Evolutionary conservation across 2,113 vertebrate genomes (phyloP), one percentile per base, ranked within the genome.

Genomic region (Saccopteryx leptura): DNA sequence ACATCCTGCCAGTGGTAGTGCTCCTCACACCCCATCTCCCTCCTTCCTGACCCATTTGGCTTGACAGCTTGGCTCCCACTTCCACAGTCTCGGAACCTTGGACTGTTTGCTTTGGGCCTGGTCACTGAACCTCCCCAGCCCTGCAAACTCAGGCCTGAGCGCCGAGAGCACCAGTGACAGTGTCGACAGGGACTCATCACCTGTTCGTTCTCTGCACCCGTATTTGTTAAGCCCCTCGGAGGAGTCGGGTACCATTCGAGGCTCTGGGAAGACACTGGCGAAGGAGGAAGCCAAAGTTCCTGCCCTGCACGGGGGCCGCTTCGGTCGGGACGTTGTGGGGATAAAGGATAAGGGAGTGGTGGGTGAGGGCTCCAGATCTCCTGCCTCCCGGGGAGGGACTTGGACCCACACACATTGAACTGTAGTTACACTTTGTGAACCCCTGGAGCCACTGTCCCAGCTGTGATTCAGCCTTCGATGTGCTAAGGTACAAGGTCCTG

Each of bases 11-110:
- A 31, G 85, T 19, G 50, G 50, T 54, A 15, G 31, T 28, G 24
- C 23, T 11, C 46, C 28, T 65, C 21, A 78, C 26, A 28, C 21
- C 6, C 39, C 52, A 56, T 11, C 76, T 89, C n/a, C 60, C 63
- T 50, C 46, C 33, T 82, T 91, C 69, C 88, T 92, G 75, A 81
- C 63, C 94, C 68, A 86, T 78, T 81, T 72, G 92, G 79, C 83
- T 79, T 58, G 7, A 13, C 7, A 5, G 15, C 58, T 79, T 74
- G 63, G 63, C 79, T 91, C 58, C 56, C 4, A 24, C 9, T n/a
- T 39, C 56, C 9, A 56, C 33, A 10, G 26, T 54, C 75, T 92
- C 54, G 65, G 69, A 86, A 31, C 52, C 24, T 88, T n/a, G 3
- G 1, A 61, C 58, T 89, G 7, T 61, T 85, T 61, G 31, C 17